These are phyloP conservation scores for Nerophis ophidion DNA, from an alignment of 2,113 vertebrate species.

Conservation along the genomic window DNA sequence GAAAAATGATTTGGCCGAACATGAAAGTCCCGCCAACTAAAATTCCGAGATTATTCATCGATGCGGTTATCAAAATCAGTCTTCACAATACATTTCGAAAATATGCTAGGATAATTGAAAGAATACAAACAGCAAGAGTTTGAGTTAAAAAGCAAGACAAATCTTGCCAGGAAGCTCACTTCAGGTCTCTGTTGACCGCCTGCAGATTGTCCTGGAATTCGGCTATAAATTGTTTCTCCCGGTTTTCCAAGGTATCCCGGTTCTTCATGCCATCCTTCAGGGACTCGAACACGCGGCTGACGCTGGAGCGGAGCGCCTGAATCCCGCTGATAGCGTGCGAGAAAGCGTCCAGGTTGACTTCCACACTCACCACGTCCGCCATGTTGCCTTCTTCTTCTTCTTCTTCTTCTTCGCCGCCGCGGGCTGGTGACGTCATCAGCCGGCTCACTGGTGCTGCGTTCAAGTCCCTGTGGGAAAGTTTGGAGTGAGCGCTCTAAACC, in stretches of 20 bases:
- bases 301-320: constrained; percentile 93
- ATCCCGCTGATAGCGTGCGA: constrained; percentile 91
- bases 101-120: no score
- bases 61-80: no score
- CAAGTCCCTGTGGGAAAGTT: neutral
- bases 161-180: constrained; percentile 69
- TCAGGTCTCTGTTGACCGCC: constrained; percentile 92
- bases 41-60: no score
- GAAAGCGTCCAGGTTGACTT: constrained; percentile 93
- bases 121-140: no score
- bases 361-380: constrained; percentile 87
- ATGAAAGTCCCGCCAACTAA: no score
- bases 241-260: constrained; percentile 86
- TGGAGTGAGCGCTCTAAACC: no score
- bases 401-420: no score
- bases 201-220: constrained; percentile 94
- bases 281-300: constrained; percentile 91
- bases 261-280: constrained; percentile 95
- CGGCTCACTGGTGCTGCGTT: neutral
- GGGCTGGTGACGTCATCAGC: neutral
- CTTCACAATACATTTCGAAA: no score
- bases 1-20: no score
- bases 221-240: constrained; percentile 87
- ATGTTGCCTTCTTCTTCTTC: constrained; percentile 55
- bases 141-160: no score